phyloP scores from a whole-genome alignment of 1,140 invertebrate species.

The Aphis craccivora region DNA sequence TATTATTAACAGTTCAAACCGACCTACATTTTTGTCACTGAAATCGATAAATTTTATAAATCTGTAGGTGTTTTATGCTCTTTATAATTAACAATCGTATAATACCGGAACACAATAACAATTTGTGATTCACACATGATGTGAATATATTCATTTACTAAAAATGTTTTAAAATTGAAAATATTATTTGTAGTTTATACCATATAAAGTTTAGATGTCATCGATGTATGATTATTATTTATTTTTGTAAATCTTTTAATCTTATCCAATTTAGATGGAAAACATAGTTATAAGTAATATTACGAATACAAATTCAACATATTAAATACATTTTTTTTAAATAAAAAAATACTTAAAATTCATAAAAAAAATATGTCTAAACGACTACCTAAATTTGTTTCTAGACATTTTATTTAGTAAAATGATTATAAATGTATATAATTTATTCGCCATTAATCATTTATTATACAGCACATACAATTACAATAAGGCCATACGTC shows the following conservation, averaged over 20 bases:
- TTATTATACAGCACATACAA: too few relatives aligned
- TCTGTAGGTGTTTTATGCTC: background rate
- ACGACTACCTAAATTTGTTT: too few relatives aligned
- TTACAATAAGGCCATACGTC: too few relatives aligned
- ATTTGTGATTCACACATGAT: background rate
- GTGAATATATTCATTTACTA: background rate
- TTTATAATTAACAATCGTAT: background rate
- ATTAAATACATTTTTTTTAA: background rate
- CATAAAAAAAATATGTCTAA: too few relatives aligned
- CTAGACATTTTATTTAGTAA: too few relatives aligned
- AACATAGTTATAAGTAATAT: background rate
- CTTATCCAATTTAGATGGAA: background rate
- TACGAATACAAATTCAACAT: background rate
- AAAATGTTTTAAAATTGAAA: background rate
- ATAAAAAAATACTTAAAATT: background rate
- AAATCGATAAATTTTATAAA: background rate
- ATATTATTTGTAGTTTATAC: background rate
- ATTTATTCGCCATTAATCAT: too few relatives aligned
- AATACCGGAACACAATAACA: background rate
- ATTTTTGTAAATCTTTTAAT: background rate
- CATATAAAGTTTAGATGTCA: background rate
- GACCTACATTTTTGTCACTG: background rate
- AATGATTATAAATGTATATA: too few relatives aligned
- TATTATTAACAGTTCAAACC: background rate
- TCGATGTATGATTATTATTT: background rate